Conservation (phyloP, 2,797 vertebrate species). For the Pteropus rufus region DNA sequence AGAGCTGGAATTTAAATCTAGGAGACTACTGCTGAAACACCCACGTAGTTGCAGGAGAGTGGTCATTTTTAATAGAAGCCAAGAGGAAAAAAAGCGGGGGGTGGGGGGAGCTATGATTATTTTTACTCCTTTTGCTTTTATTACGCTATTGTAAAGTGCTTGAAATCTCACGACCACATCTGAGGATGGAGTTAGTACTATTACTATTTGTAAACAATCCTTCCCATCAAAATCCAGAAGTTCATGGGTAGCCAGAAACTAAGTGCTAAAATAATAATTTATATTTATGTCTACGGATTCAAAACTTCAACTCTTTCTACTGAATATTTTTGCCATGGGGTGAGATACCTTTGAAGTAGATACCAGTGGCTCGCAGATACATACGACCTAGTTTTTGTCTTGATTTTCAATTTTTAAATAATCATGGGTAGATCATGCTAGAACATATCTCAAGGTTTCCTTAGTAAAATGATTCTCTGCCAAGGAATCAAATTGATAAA, state of each 20-base stretch:
- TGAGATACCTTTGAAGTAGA: neutral
- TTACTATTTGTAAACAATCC: neutral
- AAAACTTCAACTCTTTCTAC: neutral
- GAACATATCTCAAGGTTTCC: neutral
- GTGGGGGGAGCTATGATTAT: neutral
- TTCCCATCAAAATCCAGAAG: neutral
- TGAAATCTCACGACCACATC: neutral
- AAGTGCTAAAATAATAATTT: neutral
- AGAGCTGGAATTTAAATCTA: neutral
- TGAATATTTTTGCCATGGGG: neutral
- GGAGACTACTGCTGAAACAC: neutral
- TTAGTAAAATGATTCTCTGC: neutral
- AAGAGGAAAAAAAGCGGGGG: neutral
- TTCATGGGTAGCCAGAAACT: neutral
- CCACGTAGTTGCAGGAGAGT: neutral
- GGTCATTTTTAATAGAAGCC: neutral
- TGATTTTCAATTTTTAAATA: neutral
- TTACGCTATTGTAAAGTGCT: neutral
- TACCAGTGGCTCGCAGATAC: neutral
- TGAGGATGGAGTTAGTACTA: neutral
- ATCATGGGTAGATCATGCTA: neutral
- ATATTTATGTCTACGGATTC: neutral
- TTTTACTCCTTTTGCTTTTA: neutral
- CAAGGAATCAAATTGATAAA: neutral
- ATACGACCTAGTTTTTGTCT: neutral